phyloP scores from a whole-genome alignment of 2,888 invertebrate genomes.

The Philereme transversata region DNA sequence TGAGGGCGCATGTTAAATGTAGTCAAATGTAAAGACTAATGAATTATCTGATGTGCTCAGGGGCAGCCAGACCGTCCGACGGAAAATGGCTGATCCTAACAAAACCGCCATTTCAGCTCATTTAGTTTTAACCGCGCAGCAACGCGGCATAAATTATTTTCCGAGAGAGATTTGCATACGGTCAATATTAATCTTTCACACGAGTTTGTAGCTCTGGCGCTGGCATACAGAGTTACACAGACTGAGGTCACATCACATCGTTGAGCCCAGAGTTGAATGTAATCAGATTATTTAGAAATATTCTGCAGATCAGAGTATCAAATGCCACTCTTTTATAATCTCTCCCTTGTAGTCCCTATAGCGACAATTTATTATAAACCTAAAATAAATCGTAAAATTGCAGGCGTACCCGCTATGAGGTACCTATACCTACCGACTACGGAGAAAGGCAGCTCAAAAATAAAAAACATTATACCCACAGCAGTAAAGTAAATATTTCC shows the following conservation, averaged over 20 bases:
- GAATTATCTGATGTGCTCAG: conserved; percentile 52
- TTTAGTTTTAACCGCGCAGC: conserved; percentile 35
- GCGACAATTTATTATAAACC: no score
- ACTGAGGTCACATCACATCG: no score
- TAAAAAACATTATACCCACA: conserved; percentile 45
- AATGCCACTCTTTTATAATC: no score
- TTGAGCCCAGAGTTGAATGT: no score
- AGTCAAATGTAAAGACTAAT: conserved; percentile 42
- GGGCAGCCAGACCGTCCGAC: conserved; percentile 39
- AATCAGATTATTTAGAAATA: no score
- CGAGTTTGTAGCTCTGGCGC: conserved; percentile 37
- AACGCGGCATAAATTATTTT: conserved; percentile 28
- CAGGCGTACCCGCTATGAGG: no score
- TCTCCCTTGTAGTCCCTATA: no score
- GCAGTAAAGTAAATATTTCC: conserved; percentile 58
- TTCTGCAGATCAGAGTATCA: no score
- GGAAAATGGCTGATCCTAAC: conserved; percentile 47
- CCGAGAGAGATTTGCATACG: conserved; percentile 45
- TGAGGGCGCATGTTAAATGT: conserved; percentile 56
- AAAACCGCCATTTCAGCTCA: conserved; percentile 45
- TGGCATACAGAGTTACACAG: conserved; percentile 3
- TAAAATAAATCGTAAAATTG: no score
- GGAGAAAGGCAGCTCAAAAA: conserved; percentile 39
- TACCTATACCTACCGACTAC: no score
- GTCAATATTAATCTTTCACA: conserved; percentile 56